Conservation (phyloP, 2,888 invertebrate genomes). For the Pterostichus madidus region DNA sequence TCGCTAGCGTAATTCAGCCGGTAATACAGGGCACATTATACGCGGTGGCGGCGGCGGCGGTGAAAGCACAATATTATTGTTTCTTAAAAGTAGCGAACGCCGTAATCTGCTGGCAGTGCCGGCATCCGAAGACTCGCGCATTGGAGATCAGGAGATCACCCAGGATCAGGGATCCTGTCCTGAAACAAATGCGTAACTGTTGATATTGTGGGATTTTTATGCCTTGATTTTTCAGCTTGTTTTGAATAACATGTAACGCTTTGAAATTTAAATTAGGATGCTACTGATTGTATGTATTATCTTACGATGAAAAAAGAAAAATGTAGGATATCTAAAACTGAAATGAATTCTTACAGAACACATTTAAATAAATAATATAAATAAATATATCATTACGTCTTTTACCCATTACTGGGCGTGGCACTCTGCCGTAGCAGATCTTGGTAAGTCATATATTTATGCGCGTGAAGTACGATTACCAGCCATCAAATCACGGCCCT, state of each 20-base stretch:
- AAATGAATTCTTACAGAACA: too few species aligned
- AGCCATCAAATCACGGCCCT: too few species aligned
- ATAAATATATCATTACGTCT: too few species aligned
- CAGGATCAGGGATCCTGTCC: slow-evolving; percentile 19
- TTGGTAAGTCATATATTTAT: too few species aligned
- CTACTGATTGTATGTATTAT: slow-evolving; percentile 10
- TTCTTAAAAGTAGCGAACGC: slow-evolving; percentile 74
- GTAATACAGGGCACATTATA: slow-evolving; percentile 77
- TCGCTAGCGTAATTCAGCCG: slow-evolving; percentile 69
- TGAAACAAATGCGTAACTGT: slow-evolving; percentile 6
- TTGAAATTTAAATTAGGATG: slow-evolving; percentile 24
- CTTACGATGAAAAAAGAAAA: not conserved
- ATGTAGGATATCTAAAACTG: too few species aligned
- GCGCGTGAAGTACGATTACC: too few species aligned
- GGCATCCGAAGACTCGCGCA: slow-evolving; percentile 7
- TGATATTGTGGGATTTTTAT: slow-evolving; percentile 35
- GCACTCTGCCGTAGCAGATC: too few species aligned
- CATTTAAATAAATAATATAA: too few species aligned
- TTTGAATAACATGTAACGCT: slow-evolving; percentile 9
- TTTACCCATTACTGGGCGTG: too few species aligned
- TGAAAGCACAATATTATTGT: slow-evolving; percentile 77
- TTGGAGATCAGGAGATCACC: slow-evolving; percentile 70
- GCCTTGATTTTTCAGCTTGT: slow-evolving; percentile 17
- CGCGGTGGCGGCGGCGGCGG: slow-evolving; percentile 62
- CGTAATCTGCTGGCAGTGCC: slow-evolving; percentile 24